A percentile compares a stretch with the other conserved stretches of the same genome.
Evolutionary conservation across 1,140 invertebrate genomes (phyloP).

Genomic region (Rhysida immarginata): DNA sequence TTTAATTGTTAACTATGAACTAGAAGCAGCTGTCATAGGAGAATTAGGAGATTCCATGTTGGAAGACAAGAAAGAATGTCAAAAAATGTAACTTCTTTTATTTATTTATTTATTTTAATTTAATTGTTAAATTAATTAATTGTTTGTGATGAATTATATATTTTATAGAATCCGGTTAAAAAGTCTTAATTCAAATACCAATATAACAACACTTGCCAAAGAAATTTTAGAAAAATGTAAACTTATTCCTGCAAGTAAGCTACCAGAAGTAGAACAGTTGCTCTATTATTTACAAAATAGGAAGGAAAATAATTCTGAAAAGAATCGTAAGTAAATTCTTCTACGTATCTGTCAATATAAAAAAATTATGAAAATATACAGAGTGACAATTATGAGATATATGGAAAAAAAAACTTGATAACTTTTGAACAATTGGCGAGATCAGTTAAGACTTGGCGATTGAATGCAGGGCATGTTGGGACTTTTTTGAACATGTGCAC

Average conservation of each 20-base stretch:
- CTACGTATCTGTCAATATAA: too few relatives aligned
- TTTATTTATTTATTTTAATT: neutral
- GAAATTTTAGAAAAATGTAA: conserved; percentile 80
- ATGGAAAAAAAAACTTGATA: too few relatives aligned
- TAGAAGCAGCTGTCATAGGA: conserved; percentile 69
- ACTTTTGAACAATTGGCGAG: too few relatives aligned
- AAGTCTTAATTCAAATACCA: conserved; percentile 59
- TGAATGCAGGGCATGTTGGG: too few relatives aligned
- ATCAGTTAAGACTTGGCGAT: too few relatives aligned
- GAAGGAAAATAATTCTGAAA: conserved; percentile 30
- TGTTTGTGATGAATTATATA: too few relatives aligned
- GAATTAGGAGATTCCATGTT: conserved; percentile 68
- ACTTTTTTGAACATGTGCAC: too few relatives aligned
- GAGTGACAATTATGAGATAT: too few relatives aligned
- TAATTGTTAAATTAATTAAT: too few relatives aligned
- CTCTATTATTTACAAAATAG: conserved; percentile 80
- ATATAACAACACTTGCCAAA: conserved; percentile 60
- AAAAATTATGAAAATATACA: too few relatives aligned
- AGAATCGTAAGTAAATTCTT: too few relatives aligned
- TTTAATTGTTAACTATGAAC: conserved; percentile 74
- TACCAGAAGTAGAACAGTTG: conserved; percentile 76
- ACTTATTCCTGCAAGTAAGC: conserved; percentile 67
- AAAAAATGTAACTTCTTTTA: conserved; percentile 32
- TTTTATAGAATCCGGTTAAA: conserved; percentile 55
- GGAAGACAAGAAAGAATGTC: conserved; percentile 61